Conservation (phyloP, 2,888 invertebrate species). For the Tineola bisselliella region DNA sequence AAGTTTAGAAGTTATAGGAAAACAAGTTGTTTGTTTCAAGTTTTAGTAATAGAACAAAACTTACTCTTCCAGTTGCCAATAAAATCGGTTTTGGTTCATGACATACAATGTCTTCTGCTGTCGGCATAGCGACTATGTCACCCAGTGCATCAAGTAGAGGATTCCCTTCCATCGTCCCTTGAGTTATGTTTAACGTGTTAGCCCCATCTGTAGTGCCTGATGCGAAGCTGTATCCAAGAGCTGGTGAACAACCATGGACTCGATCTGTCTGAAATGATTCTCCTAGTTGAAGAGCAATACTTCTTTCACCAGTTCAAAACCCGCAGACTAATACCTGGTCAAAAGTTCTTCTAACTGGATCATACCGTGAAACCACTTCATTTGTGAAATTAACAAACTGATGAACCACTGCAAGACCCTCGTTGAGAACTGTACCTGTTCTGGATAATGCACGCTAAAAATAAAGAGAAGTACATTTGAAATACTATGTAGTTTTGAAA, state of each 20-base stretch:
- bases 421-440: conserved; percentile 66
- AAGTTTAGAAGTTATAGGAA: too few relatives aligned
- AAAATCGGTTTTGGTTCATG: conserved; percentile 85
- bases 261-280: conserved; percentile 32
- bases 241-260: conserved; percentile 77
- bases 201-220: conserved; percentile 85
- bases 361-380: conserved; percentile 54
- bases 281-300: too few relatives aligned
- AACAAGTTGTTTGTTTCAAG: too few relatives aligned
- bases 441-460: conserved; percentile 65
- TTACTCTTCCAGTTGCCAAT: conserved; percentile 81
- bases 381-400: conserved; percentile 80
- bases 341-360: conserved; percentile 38
- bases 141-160: conserved; percentile 75
- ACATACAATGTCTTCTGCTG: conserved; percentile 71
- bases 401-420: conserved; percentile 73
- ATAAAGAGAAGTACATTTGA: background rate
- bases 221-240: conserved; percentile 87
- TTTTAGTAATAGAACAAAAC: conserved; percentile 24
- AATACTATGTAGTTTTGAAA: too few relatives aligned
- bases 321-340: too few relatives aligned
- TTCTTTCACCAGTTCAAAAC: too few relatives aligned
- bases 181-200: conserved; percentile 79
- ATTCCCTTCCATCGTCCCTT: conserved; percentile 73
- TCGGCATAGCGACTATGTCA: conserved; percentile 70